Evolutionary conservation across 92 coral and sea anemone genomes (phyloP), one percentile per base, ranked within the genome.

Genomic region (Palythoa heliodiscus): DNA sequence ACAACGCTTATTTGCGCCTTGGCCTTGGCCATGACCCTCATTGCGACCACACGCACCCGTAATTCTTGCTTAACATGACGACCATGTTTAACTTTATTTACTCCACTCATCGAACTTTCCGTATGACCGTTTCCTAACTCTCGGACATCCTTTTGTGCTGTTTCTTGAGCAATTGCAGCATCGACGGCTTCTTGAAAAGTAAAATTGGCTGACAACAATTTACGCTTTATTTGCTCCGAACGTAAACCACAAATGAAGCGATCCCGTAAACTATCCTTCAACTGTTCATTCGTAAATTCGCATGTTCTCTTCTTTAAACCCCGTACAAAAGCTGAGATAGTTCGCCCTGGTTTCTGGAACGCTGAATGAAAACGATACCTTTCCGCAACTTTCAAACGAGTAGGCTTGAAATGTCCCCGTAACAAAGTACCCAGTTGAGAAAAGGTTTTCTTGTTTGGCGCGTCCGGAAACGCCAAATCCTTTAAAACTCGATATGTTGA

Each of bases 181-280:
- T 73, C 78, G 60, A 75, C 61, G 39, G 81, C 81, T 55, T 75
- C 81, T 50, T 43, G 81, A 50, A 75, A 48, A 25, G 81, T 10
- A 43, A 50, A 43, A 25, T 75, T 75, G 4, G 24, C 19, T 55
- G 81, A 39, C 66, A 69, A 86, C 57, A 25, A 15, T 25, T 24
- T 61, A 37, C 71, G 83, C 66, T 75, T 75, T 29, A 85, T 12
- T 16, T 75, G 83, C 54, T 86, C 67, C 43, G 76, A 75, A 19
- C 77, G 83, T 57, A 86, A 39, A 8, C 88, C 83, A 86, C 83
- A 86, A 76, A 76, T 86, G 38, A 86, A 86, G 23, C 83, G 69
- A 86, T 76, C 85, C 71, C 79, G 89, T 86, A 69, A 55, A 69
- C 77, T 86, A 39, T 86, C 72, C 40, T 29, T 29, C 72, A 68